Base-by-base conservation (phyloP, 1,140 invertebrate genomes). In the Thrips palmi region DNA sequence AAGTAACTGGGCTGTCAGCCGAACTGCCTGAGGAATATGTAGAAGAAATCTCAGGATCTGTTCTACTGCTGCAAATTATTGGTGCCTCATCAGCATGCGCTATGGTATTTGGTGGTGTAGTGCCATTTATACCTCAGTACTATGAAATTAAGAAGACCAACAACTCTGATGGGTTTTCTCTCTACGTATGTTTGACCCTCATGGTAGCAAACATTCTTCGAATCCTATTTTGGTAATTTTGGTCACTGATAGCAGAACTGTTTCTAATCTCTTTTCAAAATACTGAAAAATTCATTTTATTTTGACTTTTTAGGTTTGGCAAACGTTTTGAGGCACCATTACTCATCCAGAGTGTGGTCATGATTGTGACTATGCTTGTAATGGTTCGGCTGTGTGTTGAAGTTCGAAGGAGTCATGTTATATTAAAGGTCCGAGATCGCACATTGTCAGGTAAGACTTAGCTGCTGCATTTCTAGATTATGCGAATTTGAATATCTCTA, bases 231-330 rank as follows among this genome's bases (percentile, higher is more conserved):
- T 98, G 94, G 94, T 97, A 67, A 69, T 25, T 37, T 6, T 6
- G 20, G 8, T 29, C 17, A n/a, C n/a, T 38, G 33, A 19, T 1
- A 39, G 8, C 17, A 8, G 31, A 11, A 7, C 4, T 17, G 24
- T 25, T 10, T 17, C 25, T 28, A 23, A 14, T 29, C 11, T 28
- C 15, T 4, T 34, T 21, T 37, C 1, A 12, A 18, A 21, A 22
- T 20, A 14, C 15, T 7, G 24, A 10, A 34, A 33, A 19, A 20
- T 12, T 32, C 25, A 45, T 40, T 46, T 40, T 40, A 60, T 52
- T 68, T n/a, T n/a, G n/a, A n/a, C n/a, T n/a, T n/a, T 68, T 36
- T 59, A 97, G 92, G 92, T 97, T 97, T 75, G 93, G 92, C 33
- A 91, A 89, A 61, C 76, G 73, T 45, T 98, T 89, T 70, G 92